Base-by-base conservation (phyloP, 1,140 invertebrate genomes). In the Habropoda laboriosa region DNA sequence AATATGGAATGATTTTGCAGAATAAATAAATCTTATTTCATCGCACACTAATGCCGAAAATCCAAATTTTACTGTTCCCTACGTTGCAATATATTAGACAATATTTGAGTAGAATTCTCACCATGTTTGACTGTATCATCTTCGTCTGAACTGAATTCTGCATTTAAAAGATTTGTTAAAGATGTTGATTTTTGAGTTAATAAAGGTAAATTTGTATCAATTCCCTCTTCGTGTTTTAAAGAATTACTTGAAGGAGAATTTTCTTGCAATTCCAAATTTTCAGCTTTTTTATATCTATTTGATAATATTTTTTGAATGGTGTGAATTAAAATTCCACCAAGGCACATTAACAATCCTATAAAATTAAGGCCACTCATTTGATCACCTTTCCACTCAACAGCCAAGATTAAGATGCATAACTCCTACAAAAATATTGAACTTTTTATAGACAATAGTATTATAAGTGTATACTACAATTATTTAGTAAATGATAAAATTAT, bases 311-410 rank as follows among this genome's bases (percentile, higher is more conserved):
- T 99, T 87, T 98, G 95, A 32, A 96, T 91, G 27, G 99, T 96
- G 92, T 99, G 99, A 61, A 97, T 93, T 13, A 94, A 94, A 85
- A 99, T 99, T 67, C 99, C 99, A 63, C 95, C 93, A 77, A 99
- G 93, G 90, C 98, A 99, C 16, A 99, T 93, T 12, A 97, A 90
- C 49, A 99, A 92, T 3, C 99, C 99, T 32, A 97, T 92, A 27
- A 96, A 94, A 93, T 99, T 99, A 3, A 99, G 93, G 2, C 93
- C 88, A 77, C 95, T 97, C 87, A 99, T 95, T 85, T 95, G 93
- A 91, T 99, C 98, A 21, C 97, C 97, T 89, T 97, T 97, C 72
- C 96, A 95, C 85, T 96, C 94, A 75, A 98, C 96, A 18, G 98
- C 98, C 86, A 99, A 91, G 12, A 96, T 94, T 78, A 99, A 92